Conservation (phyloP, 2,888 invertebrate genomes). For the Rhamnusium bicolor region DNA sequence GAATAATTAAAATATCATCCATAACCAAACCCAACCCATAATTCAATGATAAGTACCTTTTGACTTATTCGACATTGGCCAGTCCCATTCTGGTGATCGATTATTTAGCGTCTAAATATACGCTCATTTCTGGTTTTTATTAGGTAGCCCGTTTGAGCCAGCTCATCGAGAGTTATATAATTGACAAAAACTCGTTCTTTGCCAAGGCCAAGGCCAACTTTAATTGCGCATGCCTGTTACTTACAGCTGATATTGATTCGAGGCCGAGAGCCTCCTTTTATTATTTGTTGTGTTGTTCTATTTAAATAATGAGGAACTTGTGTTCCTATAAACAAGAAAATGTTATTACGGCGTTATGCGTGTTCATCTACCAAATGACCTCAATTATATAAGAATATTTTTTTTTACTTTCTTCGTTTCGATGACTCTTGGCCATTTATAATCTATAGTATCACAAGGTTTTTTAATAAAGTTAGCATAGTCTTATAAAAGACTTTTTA, state of each 20-base stretch:
- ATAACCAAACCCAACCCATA: constrained; percentile 1
- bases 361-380: too few relatives aligned
- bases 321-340: background rate
- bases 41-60: constrained; percentile 9
- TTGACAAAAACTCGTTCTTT: constrained; percentile 33
- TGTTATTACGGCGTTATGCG: too few relatives aligned
- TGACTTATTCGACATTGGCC: constrained; percentile 29
- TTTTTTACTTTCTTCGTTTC: too few relatives aligned
- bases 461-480: too few relatives aligned
- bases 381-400: too few relatives aligned
- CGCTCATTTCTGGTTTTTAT: constrained; percentile 29
- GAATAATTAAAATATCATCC: constrained; percentile 4
- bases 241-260: constrained; percentile 33
- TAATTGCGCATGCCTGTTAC: constrained; percentile 21
- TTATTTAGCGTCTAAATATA: constrained; percentile 23
- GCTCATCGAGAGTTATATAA: constrained; percentile 31
- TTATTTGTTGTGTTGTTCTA: constrained; percentile 25
- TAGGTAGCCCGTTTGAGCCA: constrained; percentile 20
- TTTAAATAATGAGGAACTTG: constrained; percentile 16
- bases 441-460: too few relatives aligned
- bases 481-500: too few relatives aligned
- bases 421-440: too few relatives aligned
- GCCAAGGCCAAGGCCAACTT: constrained; percentile 26
- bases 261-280: constrained; percentile 11
- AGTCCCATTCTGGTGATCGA: constrained; percentile 23